Evolutionary conservation across 1,140 invertebrate species (phyloP).

Genomic region (Halictus rubicundus): DNA sequence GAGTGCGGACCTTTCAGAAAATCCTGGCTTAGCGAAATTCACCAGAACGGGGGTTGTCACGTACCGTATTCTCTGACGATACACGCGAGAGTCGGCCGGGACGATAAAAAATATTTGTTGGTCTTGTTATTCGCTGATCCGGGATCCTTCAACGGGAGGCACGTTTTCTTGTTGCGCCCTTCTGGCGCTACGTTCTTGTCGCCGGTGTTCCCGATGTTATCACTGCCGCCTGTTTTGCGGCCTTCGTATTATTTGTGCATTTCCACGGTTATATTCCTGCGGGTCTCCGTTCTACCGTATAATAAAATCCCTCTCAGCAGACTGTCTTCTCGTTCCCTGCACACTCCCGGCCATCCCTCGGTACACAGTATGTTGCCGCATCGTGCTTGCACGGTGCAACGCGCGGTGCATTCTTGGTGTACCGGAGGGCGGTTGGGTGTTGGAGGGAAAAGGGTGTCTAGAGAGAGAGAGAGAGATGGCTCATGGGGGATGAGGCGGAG

Average conservation of each 20-base stretch:
- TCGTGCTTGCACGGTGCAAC: conserved; percentile 39
- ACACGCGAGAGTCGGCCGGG: not conserved
- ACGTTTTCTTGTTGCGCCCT: conserved; percentile 15
- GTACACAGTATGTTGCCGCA: conserved; percentile 37
- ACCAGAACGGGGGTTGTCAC: not conserved
- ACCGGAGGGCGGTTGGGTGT: no score
- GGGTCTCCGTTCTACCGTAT: conserved; percentile 48
- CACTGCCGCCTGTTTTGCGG: conserved; percentile 50
- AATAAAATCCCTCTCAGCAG: conserved; percentile 58
- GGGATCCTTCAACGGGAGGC: conserved; percentile 14
- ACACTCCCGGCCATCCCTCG: conserved; percentile 1
- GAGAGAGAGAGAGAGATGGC: conserved; percentile 9
- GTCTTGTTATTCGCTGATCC: not conserved
- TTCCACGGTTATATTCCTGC: conserved; percentile 55
- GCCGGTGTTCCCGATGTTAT: conserved; percentile 53
- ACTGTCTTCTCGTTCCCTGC: conserved; percentile 29
- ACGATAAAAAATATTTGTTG: conserved; percentile 33
- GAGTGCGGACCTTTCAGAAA: not conserved
- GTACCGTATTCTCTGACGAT: conserved; percentile 6
- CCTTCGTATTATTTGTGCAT: conserved; percentile 57
- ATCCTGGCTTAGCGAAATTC: not conserved
- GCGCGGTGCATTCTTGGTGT: conserved; percentile 44
- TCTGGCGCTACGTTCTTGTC: conserved; percentile 23
- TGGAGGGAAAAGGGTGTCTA: not conserved
- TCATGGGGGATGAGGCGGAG: conserved; percentile 12